Conservation (phyloP, 2,797 vertebrate species). For the Gila robusta region DNA sequence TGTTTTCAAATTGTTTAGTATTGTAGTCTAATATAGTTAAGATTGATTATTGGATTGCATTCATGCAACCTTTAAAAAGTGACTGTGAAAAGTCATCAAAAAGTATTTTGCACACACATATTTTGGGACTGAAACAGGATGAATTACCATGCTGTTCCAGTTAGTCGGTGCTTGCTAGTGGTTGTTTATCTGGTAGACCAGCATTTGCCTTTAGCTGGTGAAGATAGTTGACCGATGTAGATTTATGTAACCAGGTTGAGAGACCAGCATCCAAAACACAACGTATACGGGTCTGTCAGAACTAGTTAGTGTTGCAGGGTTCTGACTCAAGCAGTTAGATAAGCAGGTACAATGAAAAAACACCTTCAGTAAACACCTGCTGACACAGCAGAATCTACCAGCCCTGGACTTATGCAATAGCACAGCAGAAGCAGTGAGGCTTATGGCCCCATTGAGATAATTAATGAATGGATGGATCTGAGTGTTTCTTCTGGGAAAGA, state of each 20-base stretch:
- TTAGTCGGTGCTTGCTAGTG: not conserved
- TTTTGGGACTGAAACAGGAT: not conserved
- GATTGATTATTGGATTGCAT: not conserved
- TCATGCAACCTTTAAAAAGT: not conserved
- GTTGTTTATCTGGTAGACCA: not conserved
- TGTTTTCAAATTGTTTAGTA: not conserved
- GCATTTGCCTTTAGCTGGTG: not conserved
- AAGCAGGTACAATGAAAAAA: slow-evolving; percentile 18
- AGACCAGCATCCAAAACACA: slow-evolving; percentile 9
- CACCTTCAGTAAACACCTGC: slow-evolving; percentile 24
- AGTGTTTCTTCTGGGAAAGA: slow-evolving; percentile 60
- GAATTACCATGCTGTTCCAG: not conserved
- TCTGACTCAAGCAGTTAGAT: slow-evolving; percentile 41
- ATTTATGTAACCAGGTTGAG: not conserved
- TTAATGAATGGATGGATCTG: slow-evolving; percentile 73
- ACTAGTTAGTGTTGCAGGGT: slow-evolving; percentile 23
- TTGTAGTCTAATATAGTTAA: not conserved
- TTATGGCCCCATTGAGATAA: slow-evolving; percentile 54
- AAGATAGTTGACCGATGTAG: not conserved
- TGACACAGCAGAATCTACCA: slow-evolving; percentile 61
- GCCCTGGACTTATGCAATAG: slow-evolving; percentile 52
- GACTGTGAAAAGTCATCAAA: not conserved
- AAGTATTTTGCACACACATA: not conserved
- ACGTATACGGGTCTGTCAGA: not conserved
- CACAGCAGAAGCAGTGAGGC: slow-evolving; percentile 56